These are phyloP conservation scores for Sebastiscus albofasciatus DNA, from an alignment of 2,797 vertebrate species.

Conservation along the genomic window DNA sequence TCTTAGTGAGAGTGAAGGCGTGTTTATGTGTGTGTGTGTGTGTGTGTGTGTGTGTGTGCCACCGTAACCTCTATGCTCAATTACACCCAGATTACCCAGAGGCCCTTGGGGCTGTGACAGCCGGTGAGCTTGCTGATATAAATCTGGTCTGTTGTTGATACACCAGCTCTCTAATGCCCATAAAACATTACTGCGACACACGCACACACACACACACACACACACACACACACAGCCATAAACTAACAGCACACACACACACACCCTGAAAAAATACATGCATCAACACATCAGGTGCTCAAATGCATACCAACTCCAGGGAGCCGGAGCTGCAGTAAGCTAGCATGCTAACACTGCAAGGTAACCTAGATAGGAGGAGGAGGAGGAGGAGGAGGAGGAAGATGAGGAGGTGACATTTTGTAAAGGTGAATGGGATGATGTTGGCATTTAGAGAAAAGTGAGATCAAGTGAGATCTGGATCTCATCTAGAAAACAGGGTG, in stretches of 20 bases:
- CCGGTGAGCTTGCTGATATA: constrained; percentile 63
- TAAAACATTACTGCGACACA: constrained; percentile 44
- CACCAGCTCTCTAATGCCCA: constrained; percentile 55
- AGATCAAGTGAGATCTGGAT: constrained; percentile 46
- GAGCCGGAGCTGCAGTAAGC: constrained; percentile 28
- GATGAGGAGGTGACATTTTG: constrained; percentile 39
- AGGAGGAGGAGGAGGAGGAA: background rate
- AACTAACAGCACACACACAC: background rate
- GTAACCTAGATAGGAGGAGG: constrained; percentile 5
- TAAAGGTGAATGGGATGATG: constrained; percentile 45
- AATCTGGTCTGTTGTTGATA: constrained; percentile 71
- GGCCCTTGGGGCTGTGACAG: constrained; percentile 66
- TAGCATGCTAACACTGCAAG: constrained; percentile 48
- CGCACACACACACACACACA: background rate
- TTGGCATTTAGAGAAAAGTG: constrained; percentile 60
- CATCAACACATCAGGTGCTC: background rate
- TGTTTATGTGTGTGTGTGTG: background rate
- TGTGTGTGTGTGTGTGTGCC: constrained; percentile 16
- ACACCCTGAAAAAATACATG: background rate
- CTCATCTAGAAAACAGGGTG: constrained; percentile 25
- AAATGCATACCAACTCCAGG: background rate
- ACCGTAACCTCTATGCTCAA: constrained; percentile 73
- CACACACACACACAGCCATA: background rate
- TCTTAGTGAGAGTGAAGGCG: background rate
- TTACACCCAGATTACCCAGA: constrained; percentile 81